Base-by-base conservation (phyloP, 1,140 invertebrate species). In the Drosophila subpulchrella region DNA sequence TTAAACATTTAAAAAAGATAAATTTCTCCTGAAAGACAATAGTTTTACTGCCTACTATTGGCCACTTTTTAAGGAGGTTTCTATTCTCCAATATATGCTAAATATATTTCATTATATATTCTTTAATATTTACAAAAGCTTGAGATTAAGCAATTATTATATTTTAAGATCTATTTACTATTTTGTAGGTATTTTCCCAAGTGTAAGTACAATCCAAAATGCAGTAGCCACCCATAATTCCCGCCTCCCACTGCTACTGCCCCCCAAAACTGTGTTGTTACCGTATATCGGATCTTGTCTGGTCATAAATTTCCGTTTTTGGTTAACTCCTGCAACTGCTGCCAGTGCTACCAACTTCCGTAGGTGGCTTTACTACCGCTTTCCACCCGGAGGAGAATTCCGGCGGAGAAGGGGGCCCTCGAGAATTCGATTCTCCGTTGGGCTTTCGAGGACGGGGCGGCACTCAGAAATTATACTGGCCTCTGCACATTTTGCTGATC, bases 271-370 rank as follows among this genome's bases (percentile, higher is more conserved):
- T 57, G 50, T 54, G 39, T 42, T 73, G 66, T 51, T 71, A 44
- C 66, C 47, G 39, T 72, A 59, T 78, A 74, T 79, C 59, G 72
- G 46, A 73, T 79, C 58, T 63, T 73, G 60, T 38, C 20, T 39
- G 62, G 62, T 48, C 81, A 84, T 84, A 84, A 84, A 84, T 84
- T 85, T 76, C 53, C 72, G 61, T 68, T 68, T 79, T 84, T 68
- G 76, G 81, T 84, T 84, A 85, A 84, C 47, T 66, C 61, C 38
- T 53, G 47, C 50, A 67, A 39, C 65, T 72, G 72, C 42, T 62
- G 41, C 13, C 54, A 36, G 13, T 61, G 47, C 47, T 42, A 66
- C 47, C 65, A 53, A 68, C 60, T 65, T 38, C 47, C 59, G 38
- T 42, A 30, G 47, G 32, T 68, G 36, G 44, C 11, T 53, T 27